Evolutionary conservation across 2,888 invertebrate species (phyloP).

Genomic region (Micoletzkya japonica): DNA sequence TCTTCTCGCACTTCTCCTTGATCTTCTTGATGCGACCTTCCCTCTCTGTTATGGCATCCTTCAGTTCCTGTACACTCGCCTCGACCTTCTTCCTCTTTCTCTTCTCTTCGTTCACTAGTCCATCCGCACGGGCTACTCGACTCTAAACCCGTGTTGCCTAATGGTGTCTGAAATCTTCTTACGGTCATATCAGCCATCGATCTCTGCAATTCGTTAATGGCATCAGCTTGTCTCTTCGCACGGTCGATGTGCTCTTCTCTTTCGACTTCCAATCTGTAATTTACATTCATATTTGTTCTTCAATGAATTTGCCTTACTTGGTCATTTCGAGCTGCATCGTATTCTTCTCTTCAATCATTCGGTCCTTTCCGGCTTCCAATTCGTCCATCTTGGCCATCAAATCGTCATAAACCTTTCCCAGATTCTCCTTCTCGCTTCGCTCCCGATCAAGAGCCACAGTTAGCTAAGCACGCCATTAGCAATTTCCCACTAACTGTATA

Average conservation of each 20-base stretch:
- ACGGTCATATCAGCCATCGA: conserved; percentile 53
- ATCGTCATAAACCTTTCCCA: conserved; percentile 41
- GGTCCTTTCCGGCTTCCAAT: conserved; percentile 42
- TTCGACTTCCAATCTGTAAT: conserved; percentile 21
- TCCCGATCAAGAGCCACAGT: conserved; percentile 41
- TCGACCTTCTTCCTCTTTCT: conserved; percentile 42
- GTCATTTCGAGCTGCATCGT: conserved; percentile 21
- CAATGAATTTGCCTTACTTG: conserved; percentile 2
- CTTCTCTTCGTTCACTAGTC: conserved; percentile 39
- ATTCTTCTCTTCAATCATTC: conserved; percentile 21
- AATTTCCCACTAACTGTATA: conserved; percentile 3
- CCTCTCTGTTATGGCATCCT: conserved; percentile 37
- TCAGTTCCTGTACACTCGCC: conserved; percentile 38
- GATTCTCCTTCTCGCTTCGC: conserved; percentile 31
- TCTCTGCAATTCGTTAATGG: conserved; percentile 51
- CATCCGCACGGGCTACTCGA: conserved; percentile 40
- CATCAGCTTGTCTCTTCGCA: conserved; percentile 42
- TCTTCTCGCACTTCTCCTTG: conserved; percentile 44
- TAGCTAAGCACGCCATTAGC: conserved; percentile 14
- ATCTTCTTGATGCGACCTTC: conserved; percentile 40
- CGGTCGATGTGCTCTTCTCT: conserved; percentile 31
- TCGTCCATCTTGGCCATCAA: conserved; percentile 38
- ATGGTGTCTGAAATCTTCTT: background rate
- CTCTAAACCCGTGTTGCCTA: conserved; percentile 32
- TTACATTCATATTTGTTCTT: background rate